A percentile compares a stretch with the other conserved stretches of the same genome.
Evolutionary conservation across 1,140 invertebrate genomes (phyloP).

Genomic region (Aleiodes sp.): DNA sequence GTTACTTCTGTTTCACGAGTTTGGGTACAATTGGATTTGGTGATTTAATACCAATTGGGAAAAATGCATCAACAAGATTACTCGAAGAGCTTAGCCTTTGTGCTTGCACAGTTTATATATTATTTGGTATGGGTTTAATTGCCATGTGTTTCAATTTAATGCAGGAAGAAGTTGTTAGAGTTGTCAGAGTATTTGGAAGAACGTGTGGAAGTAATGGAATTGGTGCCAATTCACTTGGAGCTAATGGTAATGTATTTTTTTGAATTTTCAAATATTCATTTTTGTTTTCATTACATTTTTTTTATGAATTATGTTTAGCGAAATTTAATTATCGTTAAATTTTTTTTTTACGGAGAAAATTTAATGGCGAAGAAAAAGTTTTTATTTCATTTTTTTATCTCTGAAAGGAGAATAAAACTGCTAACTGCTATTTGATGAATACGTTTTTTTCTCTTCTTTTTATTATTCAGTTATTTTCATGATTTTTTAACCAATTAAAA

Average conservation of each 20-base stretch:
- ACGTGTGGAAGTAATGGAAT: slow-evolving; percentile 60
- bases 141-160: slow-evolving; percentile 97
- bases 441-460: no score
- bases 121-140: slow-evolving; percentile 93
- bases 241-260: slow-evolving; percentile 38
- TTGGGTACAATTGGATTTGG: slow-evolving; percentile 91
- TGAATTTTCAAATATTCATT: neutral
- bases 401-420: no score
- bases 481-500: no score
- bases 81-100: slow-evolving; percentile 82
- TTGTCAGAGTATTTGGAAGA: slow-evolving; percentile 70
- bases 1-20: slow-evolving; percentile 94
- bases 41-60: slow-evolving; percentile 78
- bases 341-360: neutral
- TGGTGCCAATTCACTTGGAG: slow-evolving; percentile 44
- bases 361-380: no score
- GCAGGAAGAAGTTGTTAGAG: slow-evolving; percentile 87
- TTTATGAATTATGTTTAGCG: slow-evolving; percentile 1
- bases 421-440: no score
- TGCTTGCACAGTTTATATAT: slow-evolving; percentile 85
- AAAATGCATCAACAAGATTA: slow-evolving; percentile 76
- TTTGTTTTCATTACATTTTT: neutral
- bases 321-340: neutral
- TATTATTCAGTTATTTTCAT: no score
- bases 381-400: no score